Conservation (phyloP, 2,888 invertebrate genomes). For the Trisateles emortualis region DNA sequence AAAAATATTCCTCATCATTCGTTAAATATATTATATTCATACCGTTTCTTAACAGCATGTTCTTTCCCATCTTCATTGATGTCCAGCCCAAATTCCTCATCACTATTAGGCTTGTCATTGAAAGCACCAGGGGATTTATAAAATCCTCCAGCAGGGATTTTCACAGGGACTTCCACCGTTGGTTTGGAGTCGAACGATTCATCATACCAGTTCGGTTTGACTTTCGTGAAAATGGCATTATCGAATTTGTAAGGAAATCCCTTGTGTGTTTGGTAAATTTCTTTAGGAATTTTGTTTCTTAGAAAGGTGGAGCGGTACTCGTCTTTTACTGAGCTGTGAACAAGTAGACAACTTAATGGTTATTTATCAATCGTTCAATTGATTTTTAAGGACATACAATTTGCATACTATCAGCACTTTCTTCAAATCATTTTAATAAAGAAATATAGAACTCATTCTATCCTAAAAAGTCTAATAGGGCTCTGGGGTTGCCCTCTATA, state of each 20-base stretch:
- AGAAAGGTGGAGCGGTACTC: conserved; percentile 46
- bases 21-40: neutral
- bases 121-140: conserved; percentile 69
- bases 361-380: no score
- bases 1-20: neutral
- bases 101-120: conserved; percentile 61
- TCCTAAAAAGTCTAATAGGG: no score
- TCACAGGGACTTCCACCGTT: conserved; percentile 64
- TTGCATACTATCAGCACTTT: no score
- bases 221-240: conserved; percentile 50
- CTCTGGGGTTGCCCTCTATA: no score
- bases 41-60: conserved; percentile 64
- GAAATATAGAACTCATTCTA: no score
- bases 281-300: conserved; percentile 58
- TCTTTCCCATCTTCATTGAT: conserved; percentile 59
- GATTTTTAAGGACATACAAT: no score
- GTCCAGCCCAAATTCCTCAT: conserved; percentile 59
- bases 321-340: conserved; percentile 59
- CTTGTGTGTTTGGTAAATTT: conserved; percentile 51
- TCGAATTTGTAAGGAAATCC: conserved; percentile 71
- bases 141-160: conserved; percentile 71
- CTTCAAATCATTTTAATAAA: no score
- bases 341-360: neutral
- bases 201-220: conserved; percentile 55
- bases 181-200: conserved; percentile 64